Evolutionary conservation across 2,113 vertebrate genomes (phyloP).

Genomic region (Sinocyclocheilus maitianheensis): DNA sequence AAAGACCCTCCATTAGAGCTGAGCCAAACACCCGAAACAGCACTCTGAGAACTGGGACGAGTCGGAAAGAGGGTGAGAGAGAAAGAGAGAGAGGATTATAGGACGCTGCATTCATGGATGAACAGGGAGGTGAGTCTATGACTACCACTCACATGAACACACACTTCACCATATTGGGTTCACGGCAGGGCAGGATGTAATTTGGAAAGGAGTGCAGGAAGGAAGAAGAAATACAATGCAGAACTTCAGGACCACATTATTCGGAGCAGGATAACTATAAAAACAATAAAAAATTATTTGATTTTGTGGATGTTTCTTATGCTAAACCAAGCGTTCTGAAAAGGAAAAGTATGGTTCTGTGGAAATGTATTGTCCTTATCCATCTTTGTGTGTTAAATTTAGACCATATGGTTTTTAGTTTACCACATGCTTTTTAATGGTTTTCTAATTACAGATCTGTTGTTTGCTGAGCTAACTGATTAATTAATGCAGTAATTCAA

Average conservation of each 20-base stretch:
- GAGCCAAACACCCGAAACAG: slow-evolving; percentile 42
- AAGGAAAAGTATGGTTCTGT: not conserved
- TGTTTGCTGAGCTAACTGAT: not conserved
- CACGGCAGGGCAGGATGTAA: slow-evolving; percentile 17
- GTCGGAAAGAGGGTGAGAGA: slow-evolving; percentile 18
- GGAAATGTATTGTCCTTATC: not conserved
- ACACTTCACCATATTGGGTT: slow-evolving; percentile 5
- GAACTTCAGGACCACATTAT: too few species aligned
- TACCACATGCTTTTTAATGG: not conserved
- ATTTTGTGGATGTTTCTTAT: not conserved
- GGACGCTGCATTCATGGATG: slow-evolving; percentile 53
- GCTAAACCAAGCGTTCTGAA: not conserved
- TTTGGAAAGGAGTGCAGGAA: not conserved
- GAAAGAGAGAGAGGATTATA: slow-evolving; percentile 21
- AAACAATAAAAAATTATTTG: not conserved
- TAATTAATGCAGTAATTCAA: not conserved
- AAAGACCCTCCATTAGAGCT: slow-evolving; percentile 52
- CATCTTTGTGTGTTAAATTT: not conserved
- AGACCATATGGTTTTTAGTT: not conserved
- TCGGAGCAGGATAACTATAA: not conserved
- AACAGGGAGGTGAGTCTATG: slow-evolving; percentile 51
- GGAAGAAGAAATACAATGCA: not conserved
- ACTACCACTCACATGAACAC: slow-evolving; percentile 1
- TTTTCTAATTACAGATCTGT: not conserved
- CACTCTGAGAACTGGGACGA: slow-evolving; percentile 13